These are phyloP conservation scores for Phymatocera aterrima DNA, from an alignment of 2,888 invertebrate species.

Conservation along the genomic window DNA sequence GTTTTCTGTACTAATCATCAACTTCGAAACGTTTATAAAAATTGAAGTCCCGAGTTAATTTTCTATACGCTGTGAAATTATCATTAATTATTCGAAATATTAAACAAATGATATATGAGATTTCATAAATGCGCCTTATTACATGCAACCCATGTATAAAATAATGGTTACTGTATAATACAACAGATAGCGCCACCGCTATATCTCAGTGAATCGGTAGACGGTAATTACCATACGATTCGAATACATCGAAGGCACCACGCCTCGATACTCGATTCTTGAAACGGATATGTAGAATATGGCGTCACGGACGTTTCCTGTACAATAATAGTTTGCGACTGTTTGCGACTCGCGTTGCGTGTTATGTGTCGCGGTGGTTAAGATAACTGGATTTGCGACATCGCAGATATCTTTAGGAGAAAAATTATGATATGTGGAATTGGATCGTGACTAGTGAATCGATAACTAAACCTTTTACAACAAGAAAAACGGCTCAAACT, in stretches of 20 bases:
- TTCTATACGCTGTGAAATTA: too few relatives aligned
- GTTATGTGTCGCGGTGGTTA: not conserved
- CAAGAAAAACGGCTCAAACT: too few relatives aligned
- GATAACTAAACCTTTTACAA: too few relatives aligned
- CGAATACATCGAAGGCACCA: too few relatives aligned
- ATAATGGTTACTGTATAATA: not conserved
- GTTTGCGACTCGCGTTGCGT: too few relatives aligned
- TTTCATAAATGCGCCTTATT: not conserved
- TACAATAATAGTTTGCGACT: not conserved
- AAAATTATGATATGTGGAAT: not conserved
- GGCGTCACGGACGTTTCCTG: not conserved
- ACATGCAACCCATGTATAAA: not conserved
- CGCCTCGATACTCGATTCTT: not conserved
- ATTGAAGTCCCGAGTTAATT: too few relatives aligned
- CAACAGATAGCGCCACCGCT: not conserved
- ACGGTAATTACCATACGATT: not conserved
- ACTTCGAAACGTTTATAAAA: too few relatives aligned
- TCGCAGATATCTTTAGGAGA: not conserved
- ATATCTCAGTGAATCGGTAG: too few relatives aligned
- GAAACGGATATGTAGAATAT: conserved; percentile 1
- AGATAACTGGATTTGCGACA: not conserved
- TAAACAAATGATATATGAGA: too few relatives aligned
- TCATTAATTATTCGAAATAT: too few relatives aligned
- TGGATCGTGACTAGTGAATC: not conserved
- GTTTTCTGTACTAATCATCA: too few relatives aligned